These are phyloP conservation scores for Promerops cafer DNA, from an alignment of 2,113 vertebrate species.

Conservation along the genomic window DNA sequence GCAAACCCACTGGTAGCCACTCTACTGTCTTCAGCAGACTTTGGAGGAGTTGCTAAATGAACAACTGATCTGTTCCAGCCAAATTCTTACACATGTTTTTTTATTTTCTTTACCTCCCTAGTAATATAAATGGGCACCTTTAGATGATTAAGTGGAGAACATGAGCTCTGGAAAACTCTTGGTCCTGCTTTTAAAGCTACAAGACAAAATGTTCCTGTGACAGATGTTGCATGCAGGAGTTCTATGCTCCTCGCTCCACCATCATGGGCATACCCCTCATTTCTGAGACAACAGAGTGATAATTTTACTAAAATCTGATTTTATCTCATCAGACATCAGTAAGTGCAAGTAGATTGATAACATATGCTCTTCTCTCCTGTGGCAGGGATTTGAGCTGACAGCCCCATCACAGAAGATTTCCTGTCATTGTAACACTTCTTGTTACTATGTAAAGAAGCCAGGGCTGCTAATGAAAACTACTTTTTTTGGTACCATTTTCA, in stretches of 20 bases:
- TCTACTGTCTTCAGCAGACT: not conserved
- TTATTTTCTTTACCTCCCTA: not conserved
- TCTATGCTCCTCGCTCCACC: not conserved
- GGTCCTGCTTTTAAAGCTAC: not conserved
- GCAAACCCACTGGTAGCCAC: not conserved
- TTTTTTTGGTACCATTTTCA: slow-evolving; percentile 50
- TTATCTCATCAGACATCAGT: not conserved
- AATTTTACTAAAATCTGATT: not conserved
- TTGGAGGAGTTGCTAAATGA: not conserved
- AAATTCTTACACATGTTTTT: not conserved
- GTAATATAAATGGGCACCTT: not conserved
- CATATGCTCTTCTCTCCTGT: not conserved
- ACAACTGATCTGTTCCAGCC: not conserved
- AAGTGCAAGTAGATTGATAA: not conserved
- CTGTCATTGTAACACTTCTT: slow-evolving; percentile 52
- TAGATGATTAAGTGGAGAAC: not conserved
- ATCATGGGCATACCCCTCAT: not conserved
- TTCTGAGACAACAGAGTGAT: not conserved
- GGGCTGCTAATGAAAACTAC: slow-evolving; percentile 32
- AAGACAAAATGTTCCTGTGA: not conserved
- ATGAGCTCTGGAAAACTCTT: not conserved
- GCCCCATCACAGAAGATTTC: not conserved
- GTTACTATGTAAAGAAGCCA: slow-evolving; percentile 41
- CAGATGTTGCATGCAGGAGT: not conserved
- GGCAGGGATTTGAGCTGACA: not conserved